Conservation (phyloP, 2,797 vertebrate genomes). For the Bryconaethiops microstoma region DNA sequence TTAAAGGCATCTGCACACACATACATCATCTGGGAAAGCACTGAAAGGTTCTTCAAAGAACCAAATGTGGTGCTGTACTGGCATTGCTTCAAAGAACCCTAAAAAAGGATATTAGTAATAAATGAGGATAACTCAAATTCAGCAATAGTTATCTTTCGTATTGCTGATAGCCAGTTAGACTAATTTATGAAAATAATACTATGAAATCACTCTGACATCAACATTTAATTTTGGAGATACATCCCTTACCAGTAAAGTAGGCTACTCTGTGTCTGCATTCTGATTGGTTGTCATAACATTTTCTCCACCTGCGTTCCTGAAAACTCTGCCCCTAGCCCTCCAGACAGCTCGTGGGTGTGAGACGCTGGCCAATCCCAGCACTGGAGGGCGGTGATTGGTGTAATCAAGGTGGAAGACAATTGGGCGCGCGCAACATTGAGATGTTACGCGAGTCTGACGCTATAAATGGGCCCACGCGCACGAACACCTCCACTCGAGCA, state of each 20-base stretch:
- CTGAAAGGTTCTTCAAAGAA: too few relatives aligned
- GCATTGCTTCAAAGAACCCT: too few relatives aligned
- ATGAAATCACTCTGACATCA: too few relatives aligned
- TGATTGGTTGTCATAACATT: slow-evolving; percentile 51
- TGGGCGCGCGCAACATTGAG: slow-evolving; percentile 76
- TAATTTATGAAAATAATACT: too few relatives aligned
- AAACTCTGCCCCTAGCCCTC: not conserved
- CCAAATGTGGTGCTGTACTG: too few relatives aligned
- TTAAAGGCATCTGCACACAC: too few relatives aligned
- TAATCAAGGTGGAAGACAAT: not conserved
- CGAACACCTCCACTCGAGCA: slow-evolving; percentile 52
- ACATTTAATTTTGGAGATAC: not conserved
- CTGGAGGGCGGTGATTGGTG: not conserved
- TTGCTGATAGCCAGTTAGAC: too few relatives aligned
- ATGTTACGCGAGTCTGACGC: slow-evolving; percentile 82
- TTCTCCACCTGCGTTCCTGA: slow-evolving; percentile 12
- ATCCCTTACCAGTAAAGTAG: not conserved
- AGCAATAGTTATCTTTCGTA: too few relatives aligned
- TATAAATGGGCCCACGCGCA: slow-evolving; percentile 76
- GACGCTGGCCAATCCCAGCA: not conserved
- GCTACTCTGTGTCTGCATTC: not conserved
- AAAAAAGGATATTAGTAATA: too few relatives aligned
- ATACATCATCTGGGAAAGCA: too few relatives aligned
- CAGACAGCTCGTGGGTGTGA: not conserved
- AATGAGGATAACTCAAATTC: too few relatives aligned